Evolutionary conservation across 23 tunicate species (phyloP), one percentile per base, ranked within the genome.

Genomic region (Trididemnum clinides): DNA sequence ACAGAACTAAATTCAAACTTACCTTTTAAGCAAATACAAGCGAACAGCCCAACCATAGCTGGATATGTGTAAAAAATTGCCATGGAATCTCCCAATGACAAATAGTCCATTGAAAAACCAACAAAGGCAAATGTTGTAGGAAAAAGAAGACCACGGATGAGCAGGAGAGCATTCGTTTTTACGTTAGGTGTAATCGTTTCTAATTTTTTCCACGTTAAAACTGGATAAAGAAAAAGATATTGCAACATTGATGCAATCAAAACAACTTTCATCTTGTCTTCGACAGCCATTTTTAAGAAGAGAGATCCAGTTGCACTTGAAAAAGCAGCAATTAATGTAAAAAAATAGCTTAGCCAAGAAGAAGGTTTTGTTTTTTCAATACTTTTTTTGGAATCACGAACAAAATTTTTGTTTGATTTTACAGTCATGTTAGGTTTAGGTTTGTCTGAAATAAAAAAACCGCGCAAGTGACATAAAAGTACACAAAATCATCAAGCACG

Each of bases 1-100:
- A n/a, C n/a, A n/a, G n/a, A n/a, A n/a, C n/a, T n/a, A n/a, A n/a
- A n/a, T n/a, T n/a, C n/a, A n/a, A 36, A 3, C 83, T 31, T 26
- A 78, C 83, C 83, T 78, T 78, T 78, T 29, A 78, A 51, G 66
- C 83, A 78, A 21, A 78, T 27, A 35, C 83, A 78, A 30, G 83
- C 83, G 51, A 78, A 54, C 6, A 78, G 28, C 3, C 22, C 83
- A 32, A 34, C 50, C 20, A 78, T 27, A 7, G 66, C 83, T 5
- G 83, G 83, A 31, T 50, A 7, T 2, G 66, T 54, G 66, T 50
- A 78, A 29, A 26, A 78, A 3, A 78, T 78, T 50, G 83, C 64
- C n/a, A 50, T 26, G 4, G 37, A 2, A 54, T 54, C 66, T 2
- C 83, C 83, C 19, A 78, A 66, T 12, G 83, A 29, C 10, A 78